Percentiles rank a stretch among this genome's conserved stretches.
phyloP scores from a whole-genome alignment of 2,888 invertebrate species.

The Torymus tubicola region DNA sequence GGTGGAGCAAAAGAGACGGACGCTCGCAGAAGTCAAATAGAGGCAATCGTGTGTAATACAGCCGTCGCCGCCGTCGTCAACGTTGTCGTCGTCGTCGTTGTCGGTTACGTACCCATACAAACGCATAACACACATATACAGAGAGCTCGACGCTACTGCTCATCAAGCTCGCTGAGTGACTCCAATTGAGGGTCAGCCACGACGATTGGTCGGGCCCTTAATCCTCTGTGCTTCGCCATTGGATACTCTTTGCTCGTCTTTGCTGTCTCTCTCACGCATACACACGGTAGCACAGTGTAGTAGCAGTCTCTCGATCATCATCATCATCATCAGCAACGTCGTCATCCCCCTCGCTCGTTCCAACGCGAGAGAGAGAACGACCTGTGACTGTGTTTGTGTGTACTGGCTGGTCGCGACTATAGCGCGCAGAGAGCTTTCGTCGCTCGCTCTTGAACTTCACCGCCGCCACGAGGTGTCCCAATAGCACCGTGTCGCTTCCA shows the following conservation, averaged over 20 bases:
- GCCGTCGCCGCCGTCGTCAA: background rate
- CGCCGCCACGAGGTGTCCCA: constrained; percentile 3
- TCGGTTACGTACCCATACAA: background rate
- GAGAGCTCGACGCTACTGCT: constrained; percentile 61
- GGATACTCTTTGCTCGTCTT: constrained; percentile 34
- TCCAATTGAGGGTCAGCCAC: constrained; percentile 69
- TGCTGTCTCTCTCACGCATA: too few relatives aligned
- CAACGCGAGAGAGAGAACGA: too few relatives aligned
- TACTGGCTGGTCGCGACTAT: too few relatives aligned
- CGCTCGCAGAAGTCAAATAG: constrained; percentile 26
- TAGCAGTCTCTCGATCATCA: too few relatives aligned
- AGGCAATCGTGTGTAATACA: constrained; percentile 24
- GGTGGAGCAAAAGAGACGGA: constrained; percentile 18
- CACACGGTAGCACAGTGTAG: too few relatives aligned
- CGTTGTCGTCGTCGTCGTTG: background rate
- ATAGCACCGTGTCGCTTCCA: too few relatives aligned
- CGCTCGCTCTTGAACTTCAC: constrained; percentile 51
- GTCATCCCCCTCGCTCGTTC: too few relatives aligned
- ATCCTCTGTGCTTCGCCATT: constrained; percentile 61
- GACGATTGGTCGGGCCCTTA: constrained; percentile 71
- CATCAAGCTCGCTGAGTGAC: constrained; percentile 66
- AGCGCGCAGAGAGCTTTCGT: constrained; percentile 8
- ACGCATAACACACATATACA: constrained; percentile 1
- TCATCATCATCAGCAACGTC: too few relatives aligned
- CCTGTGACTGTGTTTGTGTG: too few relatives aligned